phyloP scores from a whole-genome alignment of 2,113 vertebrate genomes.

The Numenius arquata region DNA sequence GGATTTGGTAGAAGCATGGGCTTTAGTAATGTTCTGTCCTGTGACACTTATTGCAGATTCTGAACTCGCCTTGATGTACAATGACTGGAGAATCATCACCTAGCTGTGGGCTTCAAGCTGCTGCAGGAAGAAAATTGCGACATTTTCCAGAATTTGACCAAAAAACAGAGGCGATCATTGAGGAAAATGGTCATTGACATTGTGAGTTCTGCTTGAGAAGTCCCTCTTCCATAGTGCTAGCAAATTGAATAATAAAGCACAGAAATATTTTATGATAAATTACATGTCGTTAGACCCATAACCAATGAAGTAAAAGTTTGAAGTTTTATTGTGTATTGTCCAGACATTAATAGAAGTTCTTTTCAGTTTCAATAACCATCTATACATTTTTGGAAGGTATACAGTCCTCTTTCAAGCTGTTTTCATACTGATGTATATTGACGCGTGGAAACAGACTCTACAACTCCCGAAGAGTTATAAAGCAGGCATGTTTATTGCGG shows the following conservation, averaged over 20 bases:
- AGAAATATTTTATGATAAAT: not conserved
- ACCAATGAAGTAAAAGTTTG: not conserved
- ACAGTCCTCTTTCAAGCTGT: not conserved
- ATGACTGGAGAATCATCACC: conserved; percentile 98
- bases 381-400: not conserved
- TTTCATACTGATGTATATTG: not conserved
- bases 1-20: not conserved
- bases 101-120: conserved; percentile 97
- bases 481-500: too few species aligned
- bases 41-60: conserved; percentile 80
- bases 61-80: conserved; percentile 99
- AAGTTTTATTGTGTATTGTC: not conserved
- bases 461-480: too few species aligned
- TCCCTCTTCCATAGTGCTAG: not conserved
- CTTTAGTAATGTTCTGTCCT: not conserved
- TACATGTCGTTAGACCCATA: not conserved
- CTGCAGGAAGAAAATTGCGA: conserved; percentile 99
- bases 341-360: not conserved
- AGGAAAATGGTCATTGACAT: conserved; percentile 99
- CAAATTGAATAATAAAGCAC: not conserved
- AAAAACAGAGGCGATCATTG: conserved; percentile 98
- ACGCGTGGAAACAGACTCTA: too few species aligned
- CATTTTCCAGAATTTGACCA: conserved; percentile 99
- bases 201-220: conserved; percentile 78
- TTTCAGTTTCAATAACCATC: not conserved